Evolutionary conservation across 2,888 invertebrate genomes (phyloP), one percentile per base, ranked within the genome.

Genomic region (Tetrapedia diversipes): DNA sequence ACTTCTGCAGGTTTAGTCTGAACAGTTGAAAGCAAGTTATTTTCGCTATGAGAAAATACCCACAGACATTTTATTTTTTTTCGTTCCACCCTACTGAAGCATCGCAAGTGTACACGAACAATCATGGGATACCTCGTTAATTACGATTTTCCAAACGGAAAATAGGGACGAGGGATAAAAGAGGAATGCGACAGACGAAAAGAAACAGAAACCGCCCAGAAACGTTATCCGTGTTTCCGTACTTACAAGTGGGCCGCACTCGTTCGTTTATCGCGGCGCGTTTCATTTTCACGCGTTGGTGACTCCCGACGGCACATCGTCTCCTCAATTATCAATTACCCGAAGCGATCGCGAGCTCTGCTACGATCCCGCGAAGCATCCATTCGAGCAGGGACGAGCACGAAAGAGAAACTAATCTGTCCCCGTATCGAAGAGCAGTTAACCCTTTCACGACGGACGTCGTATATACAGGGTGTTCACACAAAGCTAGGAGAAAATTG

Each of bases 231-330:
- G 32, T 29, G 19, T 32, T 60, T 22, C 29, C n/a, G n/a, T n/a
- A n/a, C n/a, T n/a, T n/a, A n/a, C n/a, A 41, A 49, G 49, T 60
- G 37, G n/a, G 49, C 27, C 59, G 32, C 22, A 29, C 54, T 10
- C n/a, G 19, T 60, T 60, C 45, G 14, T 68, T 60, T 39, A 41
- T 34, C 67, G 16, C 60, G 51, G 19, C 45, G 34, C 41, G 34
- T 34, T 59, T 39, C 32, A 43, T 68, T 60, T 60, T 43, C 60
- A 41, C 67, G 60, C 49, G 59, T 67, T 69, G 49, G 32, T 29
- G 57, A 57, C 16, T 37, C 54, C 22, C 69, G 41, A 43, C 29
- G 45, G 45, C 37, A 22, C 22, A 51, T 41, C 53, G 29, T 49
- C 49, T 29, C 29, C 34, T 41, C 49, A 53, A 34, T 57, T 53